Percentiles rank a stretch among this genome's conserved stretches.
phyloP scores from a whole-genome alignment of 2,888 invertebrate species.

The Microdon myrmicae region DNA sequence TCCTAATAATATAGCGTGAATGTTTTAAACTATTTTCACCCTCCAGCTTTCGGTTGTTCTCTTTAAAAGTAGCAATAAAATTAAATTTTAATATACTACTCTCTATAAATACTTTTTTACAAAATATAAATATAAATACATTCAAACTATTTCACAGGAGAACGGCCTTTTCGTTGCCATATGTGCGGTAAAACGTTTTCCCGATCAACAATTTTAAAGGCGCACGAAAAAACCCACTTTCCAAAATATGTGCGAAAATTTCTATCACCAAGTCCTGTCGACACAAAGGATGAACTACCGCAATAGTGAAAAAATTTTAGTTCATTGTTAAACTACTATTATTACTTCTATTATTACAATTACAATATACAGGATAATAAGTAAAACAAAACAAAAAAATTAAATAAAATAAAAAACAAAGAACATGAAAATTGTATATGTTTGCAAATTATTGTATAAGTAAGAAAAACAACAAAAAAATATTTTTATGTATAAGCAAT shows the following conservation, averaged over 20 bases:
- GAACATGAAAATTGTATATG: conserved; percentile 23
- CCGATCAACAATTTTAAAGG: conserved; percentile 88
- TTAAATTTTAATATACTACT: conserved; percentile 4
- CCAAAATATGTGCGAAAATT: conserved; percentile 91
- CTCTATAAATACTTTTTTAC: no score
- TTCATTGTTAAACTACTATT: conserved; percentile 67
- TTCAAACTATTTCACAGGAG: conserved; percentile 69
- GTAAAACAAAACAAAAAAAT: conserved; percentile 52
- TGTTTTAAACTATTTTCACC: no score
- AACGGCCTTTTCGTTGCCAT: conserved; percentile 88
- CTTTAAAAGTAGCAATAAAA: conserved; percentile 7
- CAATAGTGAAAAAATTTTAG: conserved; percentile 72
- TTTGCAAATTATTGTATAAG: no score
- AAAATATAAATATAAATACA: no score
- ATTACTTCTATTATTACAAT: conserved; percentile 65
- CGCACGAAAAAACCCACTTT: conserved; percentile 92
- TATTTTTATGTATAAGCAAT: conserved; percentile 41
- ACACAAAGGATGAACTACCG: conserved; percentile 83
- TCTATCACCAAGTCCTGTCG: conserved; percentile 86
- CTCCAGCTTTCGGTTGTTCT: conserved; percentile 28
- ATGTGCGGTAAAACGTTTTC: conserved; percentile 92
- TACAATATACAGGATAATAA: conserved; percentile 59
- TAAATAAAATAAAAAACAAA: conserved; percentile 34
- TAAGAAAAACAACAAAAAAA: conserved; percentile 15
- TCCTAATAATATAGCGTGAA: no score